These are phyloP conservation scores for Electrona antarctica DNA, from an alignment of 2,113 vertebrate species.

Conservation along the genomic window DNA sequence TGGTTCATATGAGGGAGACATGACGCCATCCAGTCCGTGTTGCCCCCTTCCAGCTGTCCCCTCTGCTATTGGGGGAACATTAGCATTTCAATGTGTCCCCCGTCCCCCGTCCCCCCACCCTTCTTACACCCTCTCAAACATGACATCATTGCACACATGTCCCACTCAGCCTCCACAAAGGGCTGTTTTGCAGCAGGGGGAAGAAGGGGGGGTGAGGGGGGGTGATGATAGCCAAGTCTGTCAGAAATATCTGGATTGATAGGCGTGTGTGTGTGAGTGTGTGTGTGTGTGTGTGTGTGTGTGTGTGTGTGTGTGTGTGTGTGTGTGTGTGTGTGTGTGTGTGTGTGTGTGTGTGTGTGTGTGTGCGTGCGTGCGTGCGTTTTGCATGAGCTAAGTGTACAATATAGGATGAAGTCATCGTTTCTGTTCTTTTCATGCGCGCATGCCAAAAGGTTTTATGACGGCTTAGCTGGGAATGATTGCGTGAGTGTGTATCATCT, in stretches of 20 bases:
- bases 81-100: constrained; percentile 72
- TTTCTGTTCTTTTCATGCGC: constrained; percentile 16
- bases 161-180: constrained; percentile 64
- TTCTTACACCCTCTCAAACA: constrained; percentile 43
- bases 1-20: constrained; percentile 65
- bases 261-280: neutral
- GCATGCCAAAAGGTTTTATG: constrained; percentile 27
- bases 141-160: constrained; percentile 79
- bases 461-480: constrained; percentile 13
- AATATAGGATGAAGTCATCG: constrained; percentile 62
- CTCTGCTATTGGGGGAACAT: constrained; percentile 66
- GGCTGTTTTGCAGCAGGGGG: constrained; percentile 50
- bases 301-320: too few species aligned
- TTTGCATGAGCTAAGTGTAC: constrained; percentile 34
- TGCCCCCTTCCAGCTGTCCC: constrained; percentile 71
- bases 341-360: too few species aligned
- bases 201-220: constrained; percentile 19
- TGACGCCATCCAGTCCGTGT: constrained; percentile 66
- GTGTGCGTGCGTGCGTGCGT: too few species aligned
- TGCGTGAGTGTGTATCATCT: constrained; percentile 28
- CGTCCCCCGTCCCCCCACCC: constrained; percentile 6
- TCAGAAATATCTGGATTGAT: constrained; percentile 60
- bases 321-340: too few species aligned
- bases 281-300: too few species aligned
- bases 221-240: constrained; percentile 30